Evolutionary conservation across 2,797 vertebrate genomes (phyloP).

Genomic region (Anabacerthia variegaticeps): DNA sequence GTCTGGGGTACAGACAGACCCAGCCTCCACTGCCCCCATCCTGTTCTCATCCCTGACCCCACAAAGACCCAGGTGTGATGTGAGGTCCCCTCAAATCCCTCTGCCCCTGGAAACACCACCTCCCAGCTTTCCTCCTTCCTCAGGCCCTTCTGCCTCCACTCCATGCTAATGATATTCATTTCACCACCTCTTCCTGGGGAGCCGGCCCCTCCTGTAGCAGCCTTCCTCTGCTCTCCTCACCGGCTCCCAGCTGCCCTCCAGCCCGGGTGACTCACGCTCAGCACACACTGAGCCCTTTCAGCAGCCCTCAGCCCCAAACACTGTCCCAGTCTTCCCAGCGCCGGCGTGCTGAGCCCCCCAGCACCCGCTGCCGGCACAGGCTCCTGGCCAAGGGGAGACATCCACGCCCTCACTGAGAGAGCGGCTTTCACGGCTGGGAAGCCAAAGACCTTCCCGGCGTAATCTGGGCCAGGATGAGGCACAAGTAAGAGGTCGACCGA

Average conservation of each 20-base stretch:
- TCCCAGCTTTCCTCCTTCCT: background rate
- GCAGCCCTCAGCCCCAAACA: slow-evolving; percentile 54
- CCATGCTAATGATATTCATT: background rate
- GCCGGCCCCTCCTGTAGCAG: background rate
- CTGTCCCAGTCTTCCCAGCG: slow-evolving; percentile 69
- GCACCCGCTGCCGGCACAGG: slow-evolving; percentile 42
- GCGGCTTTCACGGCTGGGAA: slow-evolving; percentile 9
- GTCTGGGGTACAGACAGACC: too few species aligned
- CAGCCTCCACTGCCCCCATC: background rate
- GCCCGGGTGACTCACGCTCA: slow-evolving; percentile 45
- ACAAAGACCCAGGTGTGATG: fast-evolving
- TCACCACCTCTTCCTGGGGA: background rate
- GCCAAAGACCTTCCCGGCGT: background rate
- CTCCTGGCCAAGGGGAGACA: slow-evolving; percentile 42
- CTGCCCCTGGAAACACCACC: fast-evolving
- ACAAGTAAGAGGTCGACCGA: background rate
- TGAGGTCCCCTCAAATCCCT: background rate
- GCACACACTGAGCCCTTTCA: slow-evolving; percentile 78
- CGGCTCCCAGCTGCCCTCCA: background rate
- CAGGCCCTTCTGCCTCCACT: background rate
- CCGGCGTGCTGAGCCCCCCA: background rate
- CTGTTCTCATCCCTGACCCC: background rate
- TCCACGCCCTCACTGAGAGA: slow-evolving; percentile 24
- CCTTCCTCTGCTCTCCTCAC: background rate
- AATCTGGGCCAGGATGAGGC: background rate